Conservation (phyloP, 2,113 vertebrate genomes). For the Lophotis ruficrista region DNA sequence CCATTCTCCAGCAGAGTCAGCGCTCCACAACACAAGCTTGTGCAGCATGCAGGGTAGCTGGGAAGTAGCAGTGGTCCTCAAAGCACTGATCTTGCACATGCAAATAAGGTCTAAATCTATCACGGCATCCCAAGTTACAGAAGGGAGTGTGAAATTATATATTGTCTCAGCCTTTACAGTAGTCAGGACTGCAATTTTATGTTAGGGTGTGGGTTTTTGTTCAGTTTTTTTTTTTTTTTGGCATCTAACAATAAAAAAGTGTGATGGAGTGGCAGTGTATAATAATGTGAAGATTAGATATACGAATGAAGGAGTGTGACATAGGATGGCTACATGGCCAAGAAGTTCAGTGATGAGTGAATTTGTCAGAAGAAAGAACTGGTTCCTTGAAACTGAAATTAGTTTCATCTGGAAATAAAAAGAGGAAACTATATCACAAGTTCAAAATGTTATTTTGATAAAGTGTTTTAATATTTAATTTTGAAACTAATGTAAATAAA, state of each 20-base stretch:
- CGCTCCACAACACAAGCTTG: rapidly evolving
- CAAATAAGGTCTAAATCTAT: background rate
- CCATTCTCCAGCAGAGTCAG: background rate
- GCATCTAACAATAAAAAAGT: background rate
- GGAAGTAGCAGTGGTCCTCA: background rate
- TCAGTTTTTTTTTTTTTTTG: background rate
- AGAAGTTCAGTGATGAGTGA: background rate
- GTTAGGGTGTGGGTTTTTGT: rapidly evolving
- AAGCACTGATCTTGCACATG: background rate
- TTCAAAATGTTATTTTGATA: background rate
- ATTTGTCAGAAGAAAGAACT: background rate
- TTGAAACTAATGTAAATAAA: background rate
- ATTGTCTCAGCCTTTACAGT: background rate
- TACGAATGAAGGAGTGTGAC: background rate
- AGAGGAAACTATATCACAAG: background rate
- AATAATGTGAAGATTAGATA: background rate
- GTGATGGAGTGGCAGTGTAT: no score
- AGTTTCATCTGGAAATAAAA: constrained; percentile 15
- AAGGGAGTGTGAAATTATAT: background rate
- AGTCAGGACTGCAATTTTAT: background rate
- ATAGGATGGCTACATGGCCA: background rate
- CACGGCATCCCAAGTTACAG: background rate
- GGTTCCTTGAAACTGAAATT: background rate
- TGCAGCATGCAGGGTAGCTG: rapidly evolving
- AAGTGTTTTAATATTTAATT: background rate